Evolutionary conservation across 2,888 invertebrate species (phyloP), one percentile per base, ranked within the genome.

Genomic region (Tenthredo livida): DNA sequence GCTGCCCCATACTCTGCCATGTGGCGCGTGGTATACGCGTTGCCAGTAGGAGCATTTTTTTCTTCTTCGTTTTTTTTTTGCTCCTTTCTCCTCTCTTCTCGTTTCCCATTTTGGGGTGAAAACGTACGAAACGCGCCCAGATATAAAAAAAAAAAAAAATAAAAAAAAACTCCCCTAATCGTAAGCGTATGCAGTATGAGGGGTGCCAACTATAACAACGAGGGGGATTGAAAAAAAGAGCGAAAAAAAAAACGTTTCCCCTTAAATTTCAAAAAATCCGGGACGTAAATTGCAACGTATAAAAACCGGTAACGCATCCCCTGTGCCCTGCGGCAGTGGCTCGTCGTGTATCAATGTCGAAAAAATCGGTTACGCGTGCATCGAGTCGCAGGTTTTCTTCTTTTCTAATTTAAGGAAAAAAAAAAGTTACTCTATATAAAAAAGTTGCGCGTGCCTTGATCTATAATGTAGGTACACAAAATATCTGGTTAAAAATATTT

Each of bases 201-300:
- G 84, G 78, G 85, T 85, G 84, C 67, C 84, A 72, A 78, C 86
- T 72, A 61, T 87, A 85, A 87, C 87, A 33, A 12, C 17, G 67
- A 12, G 29, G 33, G 86, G 85, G 73, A 86, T 83, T 83, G 77
- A 86, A 87, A 88, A 86, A 87, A 87, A 43, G 10, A 25, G 58
- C 21, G 21, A 21, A 58, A 58, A 21, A 58, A 58, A 61, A 61
- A 61, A 61, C 25, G 37, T 87, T 77, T 84, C 84, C 85, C 85
- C 84, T 85, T 84, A 84, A 85, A 77, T 70, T 85, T 58, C 75
- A 47, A 82, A 40, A 83, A 37, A 83, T 83, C 83, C 83, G n/a
- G 65, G 67, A 83, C 83, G 70, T 83, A 83, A 83, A 83, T 83
- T 54, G 83, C 65, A 70, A 70, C 67, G 47, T 65, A 83, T 67